Evolutionary conservation across 2,113 vertebrate species (phyloP), one percentile per base, ranked within the genome.

Genomic region (Colistium nudipinnis): DNA sequence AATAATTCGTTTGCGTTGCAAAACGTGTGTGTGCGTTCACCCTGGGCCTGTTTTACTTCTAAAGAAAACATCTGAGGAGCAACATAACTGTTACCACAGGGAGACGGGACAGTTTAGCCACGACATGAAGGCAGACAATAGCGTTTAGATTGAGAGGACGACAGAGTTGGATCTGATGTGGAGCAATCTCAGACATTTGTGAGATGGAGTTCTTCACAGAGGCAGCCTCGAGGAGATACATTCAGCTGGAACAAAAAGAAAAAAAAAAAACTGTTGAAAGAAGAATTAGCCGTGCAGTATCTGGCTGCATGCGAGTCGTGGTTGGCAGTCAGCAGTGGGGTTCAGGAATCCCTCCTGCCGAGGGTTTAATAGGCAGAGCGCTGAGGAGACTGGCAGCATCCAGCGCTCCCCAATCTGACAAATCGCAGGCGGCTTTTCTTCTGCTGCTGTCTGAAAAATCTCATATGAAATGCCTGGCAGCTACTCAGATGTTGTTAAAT

Each of bases 401-500:
- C 24, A 48, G 41, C 6, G 3, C 48, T 41, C 28, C 65, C 12
- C 25, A 59, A 41, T 62, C 60, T 27, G 66, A 72, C 16, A 22
- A 61, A 77, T 60, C 41, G 2, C 28, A 61, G 59, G 78, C 44
- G n/a, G n/a, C 55, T 56, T 85, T 74, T 61, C 57, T 65, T 71
- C 64, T 57, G 33, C 64, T 57, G 33, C 62, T 27, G 43, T 51
- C 60, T 36, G 65, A 67, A 54, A n/a, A 81, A 56, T 77, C 76
- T 76, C 55, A 22, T 38, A 73, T 75, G 59, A 69, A 72, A 73
- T 45, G 6, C 39, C 76, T 75, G 63, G 55, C 76, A 64, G 71
- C 67, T 44, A 25, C 54, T 72, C 43, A 71, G 61, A 70, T 61
- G 43, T 28, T 19, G 41, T 72, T 65, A 62, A 74, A 72, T 19